Evolutionary conservation across 2,113 vertebrate genomes (phyloP), one percentile per base, ranked within the genome.

Genomic region (Scopus umbretta): DNA sequence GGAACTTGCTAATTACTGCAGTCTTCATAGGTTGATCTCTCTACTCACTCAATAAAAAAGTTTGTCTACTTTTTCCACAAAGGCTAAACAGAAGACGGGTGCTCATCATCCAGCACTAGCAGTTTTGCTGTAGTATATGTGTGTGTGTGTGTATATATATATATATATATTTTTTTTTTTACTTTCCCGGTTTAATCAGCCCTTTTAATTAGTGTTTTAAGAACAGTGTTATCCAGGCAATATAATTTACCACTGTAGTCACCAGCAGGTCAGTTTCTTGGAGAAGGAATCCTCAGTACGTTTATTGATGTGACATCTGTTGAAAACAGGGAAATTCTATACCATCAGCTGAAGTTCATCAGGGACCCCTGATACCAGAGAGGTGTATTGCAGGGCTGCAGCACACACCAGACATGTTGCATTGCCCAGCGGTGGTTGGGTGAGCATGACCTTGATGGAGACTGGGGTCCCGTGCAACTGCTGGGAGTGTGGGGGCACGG

Each of bases 361-460:
- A 23, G 43, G 50, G n/a, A 56, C 9, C 3, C 34, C 8, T 13
- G 30, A 53, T 56, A n/a, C 3, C 6, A 34, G 45, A 17, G 58
- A 36, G 40, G 53, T 68, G 23, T 50, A 36, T 7, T 43, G 36
- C 47, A 62, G 45, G 63, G 19, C 25, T 0, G 0, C 45, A 38
- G 50, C 3, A 2, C 21, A 11, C 30, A 29, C 17, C 32, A 59
- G 30, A 4, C 22, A 56, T 36, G 29, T 17, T 52, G 58, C 38
- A 13, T 27, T 26, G 40, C 53, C 83, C 40, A 61, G 29, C 0
- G 0, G 19, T 23, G 76, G 14, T 55, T 38, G 19, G 15, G 8
- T 59, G 43, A 65, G 26, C 2, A 2, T 6, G 38, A 27, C 16
- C 53, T 52, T 23, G 29, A 6, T 34, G 38, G 63, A 38, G 26